A percentile compares a stretch with the other conserved stretches of the same genome.
These are phyloP conservation scores for Protaetia brevitarsis DNA, from an alignment of 1,140 invertebrate species.

Conservation along the genomic window DNA sequence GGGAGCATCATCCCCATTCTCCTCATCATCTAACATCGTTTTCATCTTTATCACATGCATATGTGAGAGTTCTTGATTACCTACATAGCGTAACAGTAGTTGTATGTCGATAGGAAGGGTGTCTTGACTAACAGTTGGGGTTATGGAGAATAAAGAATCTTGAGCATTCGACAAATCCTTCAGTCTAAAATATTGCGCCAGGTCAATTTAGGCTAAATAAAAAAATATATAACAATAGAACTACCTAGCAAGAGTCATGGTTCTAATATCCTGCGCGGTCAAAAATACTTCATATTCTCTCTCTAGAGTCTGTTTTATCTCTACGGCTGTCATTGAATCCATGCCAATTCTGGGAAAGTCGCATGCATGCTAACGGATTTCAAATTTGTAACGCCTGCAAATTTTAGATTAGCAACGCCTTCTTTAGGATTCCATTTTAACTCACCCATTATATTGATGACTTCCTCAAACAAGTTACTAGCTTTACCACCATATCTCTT, in stretches of 20 bases:
- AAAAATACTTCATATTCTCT: slow-evolving; percentile 61
- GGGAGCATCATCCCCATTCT: not conserved
- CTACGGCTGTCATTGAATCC: slow-evolving; percentile 87
- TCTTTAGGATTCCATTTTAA: not conserved
- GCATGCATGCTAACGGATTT: slow-evolving; percentile 62
- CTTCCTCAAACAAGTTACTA: not conserved
- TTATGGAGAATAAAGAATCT: not conserved
- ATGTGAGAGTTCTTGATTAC: not conserved
- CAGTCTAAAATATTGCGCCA: not conserved
- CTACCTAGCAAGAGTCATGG: slow-evolving; percentile 46
- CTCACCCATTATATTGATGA: slow-evolving; percentile 8
- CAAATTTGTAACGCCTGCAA: slow-evolving; percentile 50
- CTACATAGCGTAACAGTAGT: not conserved
- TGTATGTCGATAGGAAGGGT: not conserved
- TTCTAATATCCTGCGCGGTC: slow-evolving; percentile 59
- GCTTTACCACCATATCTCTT: slow-evolving; percentile 45
- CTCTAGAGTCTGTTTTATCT: slow-evolving; percentile 70
- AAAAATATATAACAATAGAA: not conserved
- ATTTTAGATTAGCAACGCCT: not conserved
- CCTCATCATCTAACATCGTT: slow-evolving; percentile 8
- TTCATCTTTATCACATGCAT: slow-evolving; percentile 20
- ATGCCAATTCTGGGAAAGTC: slow-evolving; percentile 83
- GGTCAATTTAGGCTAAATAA: not conserved
- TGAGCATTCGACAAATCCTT: not conserved
- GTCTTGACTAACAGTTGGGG: not conserved